Evolutionary conservation across 2,797 vertebrate genomes (phyloP).

Genomic region (Acipenser transmontanus): DNA sequence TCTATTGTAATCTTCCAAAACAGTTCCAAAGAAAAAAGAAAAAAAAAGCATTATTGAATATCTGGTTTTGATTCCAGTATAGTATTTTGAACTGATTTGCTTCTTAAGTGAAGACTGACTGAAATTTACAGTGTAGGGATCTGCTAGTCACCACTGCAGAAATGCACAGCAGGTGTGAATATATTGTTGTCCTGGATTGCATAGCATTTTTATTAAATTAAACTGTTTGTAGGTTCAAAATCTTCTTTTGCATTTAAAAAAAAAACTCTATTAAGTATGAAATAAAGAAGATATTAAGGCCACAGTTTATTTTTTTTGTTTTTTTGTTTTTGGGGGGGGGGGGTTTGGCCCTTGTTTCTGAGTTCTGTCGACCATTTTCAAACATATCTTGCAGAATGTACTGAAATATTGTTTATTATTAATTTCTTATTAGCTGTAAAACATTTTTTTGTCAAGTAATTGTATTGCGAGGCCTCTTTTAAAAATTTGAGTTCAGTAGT

Average conservation of each 20-base stretch:
- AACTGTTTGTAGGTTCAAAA: conserved; percentile 5
- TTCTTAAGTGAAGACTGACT: no score
- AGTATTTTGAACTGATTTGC: no score
- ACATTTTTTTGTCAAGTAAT: conserved; percentile 28
- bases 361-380: conserved; percentile 29
- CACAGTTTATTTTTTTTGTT: background rate
- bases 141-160: no score
- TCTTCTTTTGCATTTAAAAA: conserved; percentile 11
- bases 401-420: conserved; percentile 27
- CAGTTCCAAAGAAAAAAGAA: no score
- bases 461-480: conserved; percentile 49
- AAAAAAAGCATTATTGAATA: no score
- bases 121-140: no score
- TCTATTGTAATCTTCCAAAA: no score
- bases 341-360: conserved; percentile 16
- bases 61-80: no score
- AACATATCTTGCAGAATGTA: conserved; percentile 49
- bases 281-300: background rate
- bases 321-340: no score
- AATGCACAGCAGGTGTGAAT: no score
- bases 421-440: conserved; percentile 41
- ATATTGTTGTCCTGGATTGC: no score
- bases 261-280: conserved; percentile 4
- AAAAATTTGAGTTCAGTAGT: conserved; percentile 48
- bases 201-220: no score